A percentile compares a stretch with the other conserved stretches of the same genome.
Conservation (phyloP, 2,888 invertebrate genomes). For the Tridacna gigas region DNA sequence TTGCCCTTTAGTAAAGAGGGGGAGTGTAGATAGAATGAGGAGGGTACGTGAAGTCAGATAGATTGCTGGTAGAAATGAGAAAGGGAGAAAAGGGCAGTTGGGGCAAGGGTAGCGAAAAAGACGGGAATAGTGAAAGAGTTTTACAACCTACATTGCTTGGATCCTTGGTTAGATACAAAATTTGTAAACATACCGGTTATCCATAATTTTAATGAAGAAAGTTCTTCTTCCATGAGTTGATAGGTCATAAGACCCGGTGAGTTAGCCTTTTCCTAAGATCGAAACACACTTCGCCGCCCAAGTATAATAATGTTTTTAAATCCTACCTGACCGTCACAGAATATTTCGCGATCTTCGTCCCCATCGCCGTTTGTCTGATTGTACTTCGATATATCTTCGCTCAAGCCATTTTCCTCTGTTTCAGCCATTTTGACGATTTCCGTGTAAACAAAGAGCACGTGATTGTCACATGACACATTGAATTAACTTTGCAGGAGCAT, state of each 20-base stretch:
- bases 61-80: no score
- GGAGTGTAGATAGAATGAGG: no score
- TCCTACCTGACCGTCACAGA: slow-evolving; percentile 17
- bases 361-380: slow-evolving; percentile 10
- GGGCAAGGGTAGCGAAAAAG: no score
- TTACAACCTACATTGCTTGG: no score
- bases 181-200: no score
- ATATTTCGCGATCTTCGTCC: background rate
- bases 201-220: no score
- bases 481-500: background rate
- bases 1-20: background rate
- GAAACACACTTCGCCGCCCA: no score
- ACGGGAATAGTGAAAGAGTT: no score
- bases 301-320: background rate
- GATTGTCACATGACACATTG: slow-evolving; percentile 46
- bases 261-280: background rate
- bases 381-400: slow-evolving; percentile 26
- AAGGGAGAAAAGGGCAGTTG: no score
- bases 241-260: background rate
- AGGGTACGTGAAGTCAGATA: no score
- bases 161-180: no score
- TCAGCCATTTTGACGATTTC: slow-evolving; percentile 56
- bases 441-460: slow-evolving; percentile 44
- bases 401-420: slow-evolving; percentile 6
- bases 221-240: no score